Evolutionary conservation across 2,113 vertebrate species (phyloP).

Genomic region (Tychaedon coryphoeus): DNA sequence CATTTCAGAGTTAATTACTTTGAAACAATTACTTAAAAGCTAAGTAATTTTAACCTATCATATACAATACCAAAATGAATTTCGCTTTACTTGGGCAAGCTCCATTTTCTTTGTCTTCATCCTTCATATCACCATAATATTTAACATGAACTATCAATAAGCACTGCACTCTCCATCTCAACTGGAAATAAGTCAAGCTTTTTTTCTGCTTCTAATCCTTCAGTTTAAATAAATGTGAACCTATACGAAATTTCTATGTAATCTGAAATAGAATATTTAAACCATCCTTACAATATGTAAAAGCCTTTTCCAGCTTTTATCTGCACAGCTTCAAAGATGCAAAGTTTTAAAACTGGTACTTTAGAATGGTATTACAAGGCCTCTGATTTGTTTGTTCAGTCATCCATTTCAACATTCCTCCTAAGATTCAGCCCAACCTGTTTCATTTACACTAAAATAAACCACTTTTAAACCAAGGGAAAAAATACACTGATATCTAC

Average conservation of each 20-base stretch:
- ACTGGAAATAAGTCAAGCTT: not conserved
- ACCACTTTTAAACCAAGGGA: not conserved
- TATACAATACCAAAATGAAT: not conserved
- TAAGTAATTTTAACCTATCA: not conserved
- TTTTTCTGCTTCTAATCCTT: not conserved
- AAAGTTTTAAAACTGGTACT: not conserved
- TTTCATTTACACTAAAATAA: not conserved
- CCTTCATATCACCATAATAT: not conserved
- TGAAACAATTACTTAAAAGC: not conserved
- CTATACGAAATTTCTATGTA: not conserved
- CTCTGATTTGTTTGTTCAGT: not conserved
- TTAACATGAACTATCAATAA: not conserved
- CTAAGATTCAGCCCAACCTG: not conserved
- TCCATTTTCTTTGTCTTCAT: not conserved
- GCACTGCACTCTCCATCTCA: not conserved
- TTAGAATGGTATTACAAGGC: not conserved
- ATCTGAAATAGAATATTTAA: not conserved
- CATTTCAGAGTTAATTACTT: not conserved
- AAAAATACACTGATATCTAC: not conserved
- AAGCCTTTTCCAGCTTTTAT: not conserved
- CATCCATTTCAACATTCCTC: not conserved
- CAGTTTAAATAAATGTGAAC: not conserved
- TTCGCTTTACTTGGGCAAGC: not conserved
- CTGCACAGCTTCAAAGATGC: not conserved
- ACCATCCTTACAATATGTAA: not conserved